phyloP scores from a whole-genome alignment of 64 coral and sea anemone genomes.

The Stylophora pistillata region DNA sequence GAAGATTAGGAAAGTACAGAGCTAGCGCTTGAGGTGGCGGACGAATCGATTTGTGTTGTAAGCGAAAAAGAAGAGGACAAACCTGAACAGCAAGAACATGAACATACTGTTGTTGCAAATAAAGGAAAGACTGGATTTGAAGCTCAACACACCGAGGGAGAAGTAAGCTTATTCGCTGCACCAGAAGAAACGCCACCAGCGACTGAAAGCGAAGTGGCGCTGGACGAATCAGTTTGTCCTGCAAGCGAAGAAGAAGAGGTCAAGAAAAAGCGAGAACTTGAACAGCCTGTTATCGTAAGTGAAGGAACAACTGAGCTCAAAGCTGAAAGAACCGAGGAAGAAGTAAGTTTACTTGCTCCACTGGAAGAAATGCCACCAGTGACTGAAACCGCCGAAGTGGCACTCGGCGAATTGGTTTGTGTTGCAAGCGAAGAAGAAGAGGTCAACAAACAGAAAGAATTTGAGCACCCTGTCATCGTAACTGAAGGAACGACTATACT shows the following conservation, averaged over 20 bases:
- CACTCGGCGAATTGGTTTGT: conserved; percentile 20
- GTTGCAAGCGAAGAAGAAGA: not conserved
- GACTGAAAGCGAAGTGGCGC: not conserved
- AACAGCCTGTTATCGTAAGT: not conserved
- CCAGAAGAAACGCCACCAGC: too few species aligned
- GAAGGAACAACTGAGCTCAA: too few species aligned
- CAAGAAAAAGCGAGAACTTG: not conserved
- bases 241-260: not conserved
- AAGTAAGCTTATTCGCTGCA: too few species aligned
- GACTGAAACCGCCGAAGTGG: not conserved
- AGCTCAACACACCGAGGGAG: not conserved
- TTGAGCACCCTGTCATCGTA: too few species aligned
- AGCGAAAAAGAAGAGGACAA: not conserved
- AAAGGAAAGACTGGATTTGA: not conserved
- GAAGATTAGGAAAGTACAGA: conserved; percentile 8
- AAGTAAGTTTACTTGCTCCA: too few species aligned
- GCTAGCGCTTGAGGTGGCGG: conserved; percentile 16
- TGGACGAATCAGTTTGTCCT: conserved; percentile 13
- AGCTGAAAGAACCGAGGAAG: not conserved
- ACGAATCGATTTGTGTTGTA: not conserved
- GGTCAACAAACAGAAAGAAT: too few species aligned
- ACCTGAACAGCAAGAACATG: not conserved
- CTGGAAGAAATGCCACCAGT: too few species aligned
- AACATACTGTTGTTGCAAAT: not conserved
- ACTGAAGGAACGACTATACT: too few species aligned